Percentiles rank a stretch among this genome's conserved stretches.
phyloP scores from a whole-genome alignment of 2,113 vertebrate genomes.

The Myodes glareolus region DNA sequence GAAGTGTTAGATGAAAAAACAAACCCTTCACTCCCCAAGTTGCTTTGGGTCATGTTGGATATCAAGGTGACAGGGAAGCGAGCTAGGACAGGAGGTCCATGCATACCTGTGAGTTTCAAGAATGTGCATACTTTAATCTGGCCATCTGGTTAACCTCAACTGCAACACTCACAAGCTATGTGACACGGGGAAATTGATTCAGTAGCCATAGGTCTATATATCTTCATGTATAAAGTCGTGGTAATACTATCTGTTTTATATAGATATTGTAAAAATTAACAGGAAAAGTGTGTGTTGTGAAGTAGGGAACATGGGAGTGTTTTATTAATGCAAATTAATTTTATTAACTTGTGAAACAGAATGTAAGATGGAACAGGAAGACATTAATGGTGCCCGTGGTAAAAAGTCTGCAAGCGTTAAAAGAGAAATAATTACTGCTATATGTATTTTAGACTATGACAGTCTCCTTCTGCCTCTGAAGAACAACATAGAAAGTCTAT shows the following conservation, averaged over 20 bases:
- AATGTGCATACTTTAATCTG: neutral
- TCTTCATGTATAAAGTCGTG: neutral
- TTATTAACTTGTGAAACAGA: conserved; percentile 24
- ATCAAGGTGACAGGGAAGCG: neutral
- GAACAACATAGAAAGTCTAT: conserved; percentile 22
- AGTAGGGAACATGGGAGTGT: neutral
- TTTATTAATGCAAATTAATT: neutral
- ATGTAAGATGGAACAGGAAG: neutral
- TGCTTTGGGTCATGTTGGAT: neutral
- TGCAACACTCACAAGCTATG: neutral
- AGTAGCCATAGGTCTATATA: neutral
- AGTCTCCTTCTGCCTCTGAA: conserved; percentile 49
- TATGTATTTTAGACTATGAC: neutral
- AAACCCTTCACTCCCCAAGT: neutral
- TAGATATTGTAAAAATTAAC: neutral
- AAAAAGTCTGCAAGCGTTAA: neutral
- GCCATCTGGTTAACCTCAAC: neutral
- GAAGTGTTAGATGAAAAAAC: neutral
- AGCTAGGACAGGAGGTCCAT: neutral
- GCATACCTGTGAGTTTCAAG: neutral
- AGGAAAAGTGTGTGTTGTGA: neutral
- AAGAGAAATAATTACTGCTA: neutral
- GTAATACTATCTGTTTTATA: neutral
- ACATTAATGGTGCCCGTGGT: neutral
- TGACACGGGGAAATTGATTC: neutral